Base-by-base conservation (phyloP, 64 coral and sea anemone species). In the Porites lutea region DNA sequence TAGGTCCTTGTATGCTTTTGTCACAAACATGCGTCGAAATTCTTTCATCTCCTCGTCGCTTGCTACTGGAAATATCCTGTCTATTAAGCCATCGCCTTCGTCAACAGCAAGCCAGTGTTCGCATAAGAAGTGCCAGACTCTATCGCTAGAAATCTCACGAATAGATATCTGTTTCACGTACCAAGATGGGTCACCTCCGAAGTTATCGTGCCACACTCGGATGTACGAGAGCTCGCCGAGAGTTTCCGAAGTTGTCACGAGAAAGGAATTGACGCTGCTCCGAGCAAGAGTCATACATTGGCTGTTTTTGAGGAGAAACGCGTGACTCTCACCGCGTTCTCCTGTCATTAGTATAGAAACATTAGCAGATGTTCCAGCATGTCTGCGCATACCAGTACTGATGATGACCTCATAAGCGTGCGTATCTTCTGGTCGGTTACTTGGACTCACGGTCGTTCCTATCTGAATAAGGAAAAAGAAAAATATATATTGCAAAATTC, bases 181-280 rank as follows among this genome's bases (percentile, higher is more conserved):
- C 94, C 95, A 91, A 53, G 97, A 94, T 8, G 97, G 97, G 52
- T 96, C 85, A 21, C 61, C 87, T 74, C 97, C 97, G 27, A 89
- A 83, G 55, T 99, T 99, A 61, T 99, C 97, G 72, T 99, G 97
- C 97, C 97, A 99, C 53, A 99, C 75, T 82, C 94, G 67, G 58
- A 99, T 83, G 51, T 96, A 88, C 43, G 82, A 58, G 13, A 99
- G 78, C 23, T 93, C 72, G 11, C 94, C 97, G 10, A 99, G 87
- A 45, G 88, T 79, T 86, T 93, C 88, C 48, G 73, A 67, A 59
- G 94, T 99, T 65, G 85, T 92, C 19, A 99, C 37, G 59, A 99
- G 74, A 78, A 99, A 96, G 3, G 97, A 92, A 44, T 93, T 85
- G 59, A 88, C 52, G 21, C 86, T 76, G 0, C 88, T 91, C 6